Evolutionary conservation across 2,888 invertebrate species (phyloP).

Genomic region (Exocentrus adspersus): DNA sequence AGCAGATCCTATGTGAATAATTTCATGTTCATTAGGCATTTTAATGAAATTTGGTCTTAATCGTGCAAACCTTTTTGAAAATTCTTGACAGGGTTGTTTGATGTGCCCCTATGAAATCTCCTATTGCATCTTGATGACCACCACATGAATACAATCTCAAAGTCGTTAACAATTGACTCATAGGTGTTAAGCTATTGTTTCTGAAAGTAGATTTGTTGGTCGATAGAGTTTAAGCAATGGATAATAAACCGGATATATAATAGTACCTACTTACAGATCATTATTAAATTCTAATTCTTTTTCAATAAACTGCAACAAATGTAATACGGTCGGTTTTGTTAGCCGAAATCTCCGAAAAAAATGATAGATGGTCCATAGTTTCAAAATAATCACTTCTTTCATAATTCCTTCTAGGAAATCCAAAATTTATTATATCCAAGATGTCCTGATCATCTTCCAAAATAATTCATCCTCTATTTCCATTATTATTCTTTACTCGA

Average conservation of each 20-base stretch:
- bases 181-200: no score
- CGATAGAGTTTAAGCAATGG: constrained; percentile 2
- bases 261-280: constrained; percentile 22
- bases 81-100: background rate
- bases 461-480: no score
- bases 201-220: constrained; percentile 9
- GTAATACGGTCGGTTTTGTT: constrained; percentile 15
- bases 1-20: background rate
- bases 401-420: background rate
- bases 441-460: background rate
- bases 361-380: background rate
- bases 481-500: no score
- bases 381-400: background rate
- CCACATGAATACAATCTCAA: no score
- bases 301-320: constrained; percentile 13
- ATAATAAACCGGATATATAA: no score
- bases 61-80: constrained; percentile 11
- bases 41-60: constrained; percentile 2
- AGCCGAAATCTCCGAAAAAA: constrained; percentile 18
- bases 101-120: no score
- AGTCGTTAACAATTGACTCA: no score
- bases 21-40: constrained; percentile 7
- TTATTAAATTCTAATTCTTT: constrained; percentile 9
- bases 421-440: background rate
- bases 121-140: no score